Conservation (phyloP, 1,140 invertebrate species). For the Hestina assimilis region DNA sequence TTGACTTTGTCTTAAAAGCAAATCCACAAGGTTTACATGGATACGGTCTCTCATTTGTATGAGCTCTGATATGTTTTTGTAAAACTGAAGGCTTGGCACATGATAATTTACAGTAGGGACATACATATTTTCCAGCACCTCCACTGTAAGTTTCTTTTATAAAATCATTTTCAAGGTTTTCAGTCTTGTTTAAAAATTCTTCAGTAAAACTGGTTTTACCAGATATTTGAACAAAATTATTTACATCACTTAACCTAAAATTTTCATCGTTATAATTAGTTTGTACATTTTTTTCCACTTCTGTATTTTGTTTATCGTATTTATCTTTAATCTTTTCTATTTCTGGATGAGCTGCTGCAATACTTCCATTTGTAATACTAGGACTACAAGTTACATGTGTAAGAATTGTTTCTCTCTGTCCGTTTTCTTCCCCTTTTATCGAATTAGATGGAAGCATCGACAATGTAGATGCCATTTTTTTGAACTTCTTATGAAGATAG, state of each 20-base stretch:
- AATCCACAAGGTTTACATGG: slow-evolving; percentile 93
- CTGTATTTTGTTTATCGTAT: slow-evolving; percentile 42
- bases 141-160: slow-evolving; percentile 72
- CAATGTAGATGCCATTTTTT: slow-evolving; percentile 87
- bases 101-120: slow-evolving; percentile 91
- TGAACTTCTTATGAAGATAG: slow-evolving; percentile 95
- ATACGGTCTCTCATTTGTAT: slow-evolving; percentile 95
- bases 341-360: slow-evolving; percentile 68
- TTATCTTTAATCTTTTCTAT: slow-evolving; percentile 71
- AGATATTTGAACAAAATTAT: slow-evolving; percentile 71
- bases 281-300: slow-evolving; percentile 76
- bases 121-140: slow-evolving; percentile 84
- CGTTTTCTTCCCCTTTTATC: slow-evolving; percentile 57
- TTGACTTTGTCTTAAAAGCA: slow-evolving; percentile 96
- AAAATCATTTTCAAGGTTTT: slow-evolving; percentile 74
- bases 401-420: slow-evolving; percentile 54
- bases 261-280: slow-evolving; percentile 76
- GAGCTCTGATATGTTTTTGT: slow-evolving; percentile 94
- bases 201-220: slow-evolving; percentile 74
- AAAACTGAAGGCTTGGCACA: slow-evolving; percentile 96
- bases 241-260: slow-evolving; percentile 73
- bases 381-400: slow-evolving; percentile 48
- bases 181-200: slow-evolving; percentile 76
- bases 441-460: slow-evolving; percentile 59
- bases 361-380: slow-evolving; percentile 69